phyloP scores from a whole-genome alignment of 92 coral and sea anemone species.

The Epizoanthus illoricatus region DNA sequence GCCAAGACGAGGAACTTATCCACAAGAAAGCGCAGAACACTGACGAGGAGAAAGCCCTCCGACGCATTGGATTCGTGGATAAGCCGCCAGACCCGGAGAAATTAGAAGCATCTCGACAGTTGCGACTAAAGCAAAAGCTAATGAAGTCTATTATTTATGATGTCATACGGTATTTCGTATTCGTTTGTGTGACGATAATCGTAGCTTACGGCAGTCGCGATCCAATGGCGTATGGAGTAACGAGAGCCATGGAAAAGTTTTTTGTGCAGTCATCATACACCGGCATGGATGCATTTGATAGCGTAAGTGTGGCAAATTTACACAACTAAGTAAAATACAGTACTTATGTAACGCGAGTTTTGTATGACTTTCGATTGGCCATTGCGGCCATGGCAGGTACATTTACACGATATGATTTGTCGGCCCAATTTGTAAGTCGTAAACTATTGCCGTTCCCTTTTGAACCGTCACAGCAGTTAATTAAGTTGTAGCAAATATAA shows the following conservation, averaged over 20 bases:
- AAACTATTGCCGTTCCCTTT: no score
- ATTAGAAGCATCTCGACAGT: slow-evolving; percentile 76
- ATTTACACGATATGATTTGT: no score
- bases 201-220: slow-evolving; percentile 95
- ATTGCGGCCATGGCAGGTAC: no score
- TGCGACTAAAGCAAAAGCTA: slow-evolving; percentile 76
- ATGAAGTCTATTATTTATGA: slow-evolving; percentile 88
- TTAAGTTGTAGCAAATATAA: no score
- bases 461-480: no score
- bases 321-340: neutral
- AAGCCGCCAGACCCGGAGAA: slow-evolving; percentile 92
- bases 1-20: slow-evolving; percentile 79
- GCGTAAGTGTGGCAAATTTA: slow-evolving; percentile 45
- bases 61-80: slow-evolving; percentile 76
- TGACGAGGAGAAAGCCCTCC: slow-evolving; percentile 74
- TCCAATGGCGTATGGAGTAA: slow-evolving; percentile 81
- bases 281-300: slow-evolving; percentile 55
- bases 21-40: slow-evolving; percentile 62
- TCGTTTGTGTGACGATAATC: slow-evolving; percentile 68
- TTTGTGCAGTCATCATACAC: slow-evolving; percentile 71
- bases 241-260: slow-evolving; percentile 69
- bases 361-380: no score
- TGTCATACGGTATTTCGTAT: slow-evolving; percentile 76
- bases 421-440: neutral
- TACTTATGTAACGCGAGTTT: no score